Percentiles rank a stretch among this genome's conserved stretches.
These are phyloP conservation scores for Fragum fragum DNA, from an alignment of 2,888 invertebrate genomes.

Conservation along the genomic window DNA sequence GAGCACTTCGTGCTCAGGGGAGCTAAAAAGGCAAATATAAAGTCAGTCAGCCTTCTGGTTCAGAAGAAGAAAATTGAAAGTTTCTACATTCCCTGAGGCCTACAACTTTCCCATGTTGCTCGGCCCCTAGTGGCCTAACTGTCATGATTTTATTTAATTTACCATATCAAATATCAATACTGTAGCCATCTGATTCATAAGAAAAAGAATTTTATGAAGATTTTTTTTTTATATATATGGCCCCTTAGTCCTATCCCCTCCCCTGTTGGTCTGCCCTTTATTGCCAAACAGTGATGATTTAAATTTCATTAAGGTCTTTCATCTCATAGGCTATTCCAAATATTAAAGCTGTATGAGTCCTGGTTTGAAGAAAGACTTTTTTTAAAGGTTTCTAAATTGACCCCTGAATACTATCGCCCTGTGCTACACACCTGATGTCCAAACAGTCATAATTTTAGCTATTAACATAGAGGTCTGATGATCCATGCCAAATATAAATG, in stretches of 20 bases:
- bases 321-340: not conserved
- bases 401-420: not conserved
- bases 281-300: not conserved
- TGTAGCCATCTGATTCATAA: not conserved
- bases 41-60: no score
- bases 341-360: not conserved
- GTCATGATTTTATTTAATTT: not conserved
- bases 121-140: not conserved
- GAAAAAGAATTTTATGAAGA: not conserved
- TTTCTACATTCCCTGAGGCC: no score
- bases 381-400: not conserved
- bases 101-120: no score
- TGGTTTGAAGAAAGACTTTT: not conserved
- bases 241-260: not conserved
- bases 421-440: not conserved
- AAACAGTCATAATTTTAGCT: not conserved
- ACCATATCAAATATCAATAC: not conserved
- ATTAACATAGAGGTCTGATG: not conserved
- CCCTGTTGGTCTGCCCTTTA: not conserved
- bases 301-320: not conserved
- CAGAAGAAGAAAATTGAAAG: no score
- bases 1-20: no score
- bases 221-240: not conserved
- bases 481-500: no score
- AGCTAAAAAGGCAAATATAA: no score